Percentiles rank a stretch among this genome's conserved stretches.
These are phyloP conservation scores for Tarsius wallacei DNA, from an alignment of 2,797 vertebrate genomes.

Conservation along the genomic window DNA sequence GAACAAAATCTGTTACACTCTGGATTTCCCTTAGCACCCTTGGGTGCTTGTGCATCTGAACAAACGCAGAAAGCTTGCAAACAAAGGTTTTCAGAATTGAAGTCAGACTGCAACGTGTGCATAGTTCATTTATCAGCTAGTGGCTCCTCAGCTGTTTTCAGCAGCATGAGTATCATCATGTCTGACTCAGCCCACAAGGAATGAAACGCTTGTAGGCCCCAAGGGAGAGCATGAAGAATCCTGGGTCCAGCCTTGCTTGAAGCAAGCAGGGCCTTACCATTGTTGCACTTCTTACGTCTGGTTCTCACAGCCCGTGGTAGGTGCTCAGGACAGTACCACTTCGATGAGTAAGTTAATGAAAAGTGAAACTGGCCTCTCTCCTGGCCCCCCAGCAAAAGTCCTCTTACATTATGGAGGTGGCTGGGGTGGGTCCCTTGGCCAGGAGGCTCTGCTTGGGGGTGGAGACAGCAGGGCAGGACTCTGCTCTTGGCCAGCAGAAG, in stretches of 20 bases:
- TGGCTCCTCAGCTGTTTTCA: accelerated
- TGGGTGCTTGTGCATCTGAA: accelerated
- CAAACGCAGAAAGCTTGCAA: accelerated
- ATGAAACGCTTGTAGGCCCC: accelerated
- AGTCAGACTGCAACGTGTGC: accelerated
- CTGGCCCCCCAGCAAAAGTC: no score
- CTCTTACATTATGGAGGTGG: accelerated
- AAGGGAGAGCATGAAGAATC: accelerated
- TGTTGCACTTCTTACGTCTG: accelerated
- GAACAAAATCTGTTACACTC: accelerated
- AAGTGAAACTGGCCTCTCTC: background rate
- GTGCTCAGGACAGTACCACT: background rate
- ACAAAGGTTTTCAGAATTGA: no score
- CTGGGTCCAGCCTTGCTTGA: accelerated
- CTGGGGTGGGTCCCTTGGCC: accelerated
- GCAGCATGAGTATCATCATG: accelerated
- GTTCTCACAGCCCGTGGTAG: accelerated
- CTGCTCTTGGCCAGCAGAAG: background rate
- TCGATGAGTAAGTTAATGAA: background rate
- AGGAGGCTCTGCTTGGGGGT: background rate
- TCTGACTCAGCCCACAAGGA: background rate
- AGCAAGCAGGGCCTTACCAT: background rate
- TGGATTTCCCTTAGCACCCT: accelerated
- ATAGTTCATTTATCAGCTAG: accelerated
- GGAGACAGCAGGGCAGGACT: accelerated